Evolutionary conservation across 2,888 invertebrate species (phyloP).

Genomic region (Arge pagana): DNA sequence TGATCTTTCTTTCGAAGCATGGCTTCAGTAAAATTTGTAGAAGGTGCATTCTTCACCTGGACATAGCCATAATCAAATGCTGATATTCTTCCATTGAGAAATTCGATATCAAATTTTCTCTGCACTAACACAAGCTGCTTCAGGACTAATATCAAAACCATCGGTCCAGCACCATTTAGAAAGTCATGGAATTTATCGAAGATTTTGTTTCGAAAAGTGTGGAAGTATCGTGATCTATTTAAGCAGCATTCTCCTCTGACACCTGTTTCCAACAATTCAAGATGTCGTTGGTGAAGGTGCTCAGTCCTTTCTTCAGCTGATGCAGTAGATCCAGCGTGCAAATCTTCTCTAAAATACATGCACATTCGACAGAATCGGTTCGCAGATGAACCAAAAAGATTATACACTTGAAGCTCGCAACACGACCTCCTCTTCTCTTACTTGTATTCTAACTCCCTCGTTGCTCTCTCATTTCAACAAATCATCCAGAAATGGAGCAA

Average conservation of each 20-base stretch:
- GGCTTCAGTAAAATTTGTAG: constrained; percentile 27
- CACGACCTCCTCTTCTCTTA: constrained; percentile 21
- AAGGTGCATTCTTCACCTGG: constrained; percentile 29
- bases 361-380: constrained; percentile 28
- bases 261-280: background rate
- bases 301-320: constrained; percentile 11
- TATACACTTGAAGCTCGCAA: constrained; percentile 27
- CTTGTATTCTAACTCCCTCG: constrained; percentile 25
- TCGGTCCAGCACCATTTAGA: constrained; percentile 26
- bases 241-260: constrained; percentile 1
- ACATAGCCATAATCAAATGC: constrained; percentile 27
- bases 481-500: constrained; percentile 30
- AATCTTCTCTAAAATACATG: constrained; percentile 24
- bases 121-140: background rate
- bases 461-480: constrained; percentile 29
- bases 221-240: constrained; percentile 9
- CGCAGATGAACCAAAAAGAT: constrained; percentile 26
- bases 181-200: constrained; percentile 27
- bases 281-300: background rate
- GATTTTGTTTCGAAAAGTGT: constrained; percentile 15
- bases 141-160: constrained; percentile 24
- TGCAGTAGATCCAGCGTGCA: constrained; percentile 21
- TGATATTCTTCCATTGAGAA: constrained; percentile 26
- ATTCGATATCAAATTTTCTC: background rate
- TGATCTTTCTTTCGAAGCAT: constrained; percentile 27